Evolutionary conservation across 2,888 invertebrate species (phyloP).

Genomic region (Paralinhomoeus sp.): DNA sequence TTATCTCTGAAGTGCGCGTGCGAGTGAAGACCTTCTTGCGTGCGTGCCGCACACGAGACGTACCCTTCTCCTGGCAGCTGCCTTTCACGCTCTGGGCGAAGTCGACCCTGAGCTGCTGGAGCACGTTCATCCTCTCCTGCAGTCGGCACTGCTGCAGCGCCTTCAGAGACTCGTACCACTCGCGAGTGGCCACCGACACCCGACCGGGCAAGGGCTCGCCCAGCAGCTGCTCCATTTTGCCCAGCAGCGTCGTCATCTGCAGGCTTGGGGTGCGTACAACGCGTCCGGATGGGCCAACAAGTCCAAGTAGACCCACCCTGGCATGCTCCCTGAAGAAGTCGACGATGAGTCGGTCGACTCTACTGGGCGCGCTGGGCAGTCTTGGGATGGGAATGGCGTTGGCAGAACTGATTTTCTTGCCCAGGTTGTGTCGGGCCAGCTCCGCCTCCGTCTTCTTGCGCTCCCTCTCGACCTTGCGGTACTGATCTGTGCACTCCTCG

Average conservation of each 20-base stretch:
- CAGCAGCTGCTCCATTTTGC: slow-evolving; percentile 48
- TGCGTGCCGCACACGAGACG: no score
- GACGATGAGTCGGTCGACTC: slow-evolving; percentile 52
- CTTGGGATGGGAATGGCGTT: slow-evolving; percentile 52
- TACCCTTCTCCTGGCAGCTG: no score
- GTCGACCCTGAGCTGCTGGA: slow-evolving; percentile 27
- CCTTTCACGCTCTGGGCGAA: no score
- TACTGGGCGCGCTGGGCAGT: slow-evolving; percentile 48
- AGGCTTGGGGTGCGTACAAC: not conserved
- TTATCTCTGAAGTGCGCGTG: slow-evolving; percentile 37
- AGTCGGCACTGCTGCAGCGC: slow-evolving; percentile 47
- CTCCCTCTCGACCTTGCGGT: slow-evolving; percentile 52
- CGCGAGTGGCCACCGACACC: slow-evolving; percentile 43
- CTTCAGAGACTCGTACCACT: slow-evolving; percentile 48
- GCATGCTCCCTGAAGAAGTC: slow-evolving; percentile 54
- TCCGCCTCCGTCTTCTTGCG: slow-evolving; percentile 41
- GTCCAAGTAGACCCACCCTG: slow-evolving; percentile 25
- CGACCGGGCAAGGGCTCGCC: slow-evolving; percentile 43
- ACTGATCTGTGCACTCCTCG: slow-evolving; percentile 56
- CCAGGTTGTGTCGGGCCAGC: slow-evolving; percentile 50
- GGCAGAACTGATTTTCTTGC: slow-evolving; percentile 50
- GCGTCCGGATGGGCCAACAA: not conserved
- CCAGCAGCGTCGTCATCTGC: slow-evolving; percentile 44
- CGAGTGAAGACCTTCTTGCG: no score
- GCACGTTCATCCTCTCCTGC: slow-evolving; percentile 42